Conservation (phyloP, 2,113 vertebrate species). For the Platycercus adscitus region DNA sequence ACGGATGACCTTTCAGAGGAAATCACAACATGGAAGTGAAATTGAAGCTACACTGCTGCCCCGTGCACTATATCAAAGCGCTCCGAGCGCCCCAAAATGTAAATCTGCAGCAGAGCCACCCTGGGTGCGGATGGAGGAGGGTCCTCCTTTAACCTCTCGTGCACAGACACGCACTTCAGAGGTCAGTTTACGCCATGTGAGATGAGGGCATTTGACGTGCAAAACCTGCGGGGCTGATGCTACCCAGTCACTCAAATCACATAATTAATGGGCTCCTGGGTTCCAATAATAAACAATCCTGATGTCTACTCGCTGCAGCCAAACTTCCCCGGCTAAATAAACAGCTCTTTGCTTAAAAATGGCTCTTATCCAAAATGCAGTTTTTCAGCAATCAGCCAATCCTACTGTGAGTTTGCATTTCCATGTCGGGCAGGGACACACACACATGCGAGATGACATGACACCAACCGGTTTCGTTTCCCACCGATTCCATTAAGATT, state of each 20-base stretch:
- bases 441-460: background rate
- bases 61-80: slow-evolving; percentile 27
- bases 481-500: background rate
- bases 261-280: slow-evolving; percentile 66
- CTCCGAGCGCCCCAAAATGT: slow-evolving; percentile 32
- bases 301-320: slow-evolving; percentile 39
- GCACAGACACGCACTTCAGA: background rate
- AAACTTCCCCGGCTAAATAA: slow-evolving; percentile 28
- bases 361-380: slow-evolving; percentile 20
- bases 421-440: background rate
- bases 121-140: slow-evolving; percentile 39
- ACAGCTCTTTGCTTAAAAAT: slow-evolving; percentile 29
- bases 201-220: slow-evolving; percentile 38
- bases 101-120: slow-evolving; percentile 1
- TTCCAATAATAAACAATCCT: slow-evolving; percentile 71
- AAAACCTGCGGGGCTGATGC: slow-evolving; percentile 30
- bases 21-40: slow-evolving; percentile 72
- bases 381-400: background rate
- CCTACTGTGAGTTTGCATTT: slow-evolving; percentile 8
- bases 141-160: slow-evolving; percentile 34
- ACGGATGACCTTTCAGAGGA: slow-evolving; percentile 71
- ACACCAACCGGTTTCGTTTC: background rate
- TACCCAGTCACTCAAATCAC: slow-evolving; percentile 66
- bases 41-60: slow-evolving; percentile 66
- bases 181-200: slow-evolving; percentile 40